Conservation (phyloP, 2,888 invertebrate species). For the Conchocele bisecta region DNA sequence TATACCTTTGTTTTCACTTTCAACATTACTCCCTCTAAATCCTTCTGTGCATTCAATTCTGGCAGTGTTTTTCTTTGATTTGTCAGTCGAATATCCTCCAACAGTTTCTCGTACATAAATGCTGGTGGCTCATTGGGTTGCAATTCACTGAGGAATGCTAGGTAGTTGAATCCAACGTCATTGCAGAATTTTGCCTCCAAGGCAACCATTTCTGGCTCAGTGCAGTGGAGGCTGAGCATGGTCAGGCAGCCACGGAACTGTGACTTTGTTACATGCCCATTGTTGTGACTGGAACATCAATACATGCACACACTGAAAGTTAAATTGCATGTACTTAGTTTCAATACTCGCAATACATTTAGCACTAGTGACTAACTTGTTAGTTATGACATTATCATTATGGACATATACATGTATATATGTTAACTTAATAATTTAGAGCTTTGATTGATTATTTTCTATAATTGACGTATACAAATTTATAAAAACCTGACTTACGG, state of each 20-base stretch:
- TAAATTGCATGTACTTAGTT: no score
- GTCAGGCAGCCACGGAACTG: slow-evolving; percentile 82
- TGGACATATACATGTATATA: no score
- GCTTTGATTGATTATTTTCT: no score
- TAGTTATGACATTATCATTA: no score
- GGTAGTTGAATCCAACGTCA: slow-evolving; percentile 81
- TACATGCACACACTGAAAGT: no score
- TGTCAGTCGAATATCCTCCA: slow-evolving; percentile 73
- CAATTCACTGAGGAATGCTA: slow-evolving; percentile 79
- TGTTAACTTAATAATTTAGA: no score
- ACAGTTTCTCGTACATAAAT: slow-evolving; percentile 77
- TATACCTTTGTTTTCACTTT: slow-evolving; percentile 83
- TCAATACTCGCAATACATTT: no score
- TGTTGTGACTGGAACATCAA: slow-evolving; percentile 82
- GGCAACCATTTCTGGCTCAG: slow-evolving; percentile 78
- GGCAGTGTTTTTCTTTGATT: slow-evolving; percentile 72
- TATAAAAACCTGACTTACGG: no score
- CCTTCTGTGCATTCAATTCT: slow-evolving; percentile 70
- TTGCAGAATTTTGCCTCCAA: slow-evolving; percentile 81
- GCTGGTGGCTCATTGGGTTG: slow-evolving; percentile 72
- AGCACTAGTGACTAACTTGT: no score
- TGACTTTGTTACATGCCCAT: slow-evolving; percentile 80
- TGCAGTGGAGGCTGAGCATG: slow-evolving; percentile 78
- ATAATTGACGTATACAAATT: no score
- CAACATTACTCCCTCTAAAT: slow-evolving; percentile 78